phyloP scores from a whole-genome alignment of 2,888 invertebrate genomes.

The Cosmia pyralina region DNA sequence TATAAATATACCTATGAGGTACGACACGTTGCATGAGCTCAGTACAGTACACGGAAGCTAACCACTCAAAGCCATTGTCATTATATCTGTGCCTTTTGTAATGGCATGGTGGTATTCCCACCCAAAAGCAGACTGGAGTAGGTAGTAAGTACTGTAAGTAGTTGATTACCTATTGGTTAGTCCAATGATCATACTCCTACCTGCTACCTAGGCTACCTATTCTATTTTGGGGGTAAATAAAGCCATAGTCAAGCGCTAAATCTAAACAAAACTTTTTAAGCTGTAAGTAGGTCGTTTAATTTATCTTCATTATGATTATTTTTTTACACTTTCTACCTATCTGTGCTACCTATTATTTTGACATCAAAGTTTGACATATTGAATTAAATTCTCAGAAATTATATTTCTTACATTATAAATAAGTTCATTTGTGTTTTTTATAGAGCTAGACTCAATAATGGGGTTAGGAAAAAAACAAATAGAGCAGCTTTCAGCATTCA shows the following conservation, averaged over 20 bases:
- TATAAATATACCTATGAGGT: not conserved
- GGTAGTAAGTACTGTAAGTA: too few species aligned
- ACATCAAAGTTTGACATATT: slow-evolving; percentile 30
- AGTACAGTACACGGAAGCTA: too few species aligned
- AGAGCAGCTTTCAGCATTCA: slow-evolving; percentile 85
- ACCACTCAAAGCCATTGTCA: too few species aligned
- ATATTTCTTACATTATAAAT: not conserved
- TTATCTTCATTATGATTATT: not conserved
- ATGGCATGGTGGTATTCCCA: not conserved
- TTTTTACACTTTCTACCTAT: not conserved
- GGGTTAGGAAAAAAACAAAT: slow-evolving; percentile 90
- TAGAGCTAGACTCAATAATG: slow-evolving; percentile 59
- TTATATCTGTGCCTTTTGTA: too few species aligned
- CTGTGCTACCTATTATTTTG: not conserved
- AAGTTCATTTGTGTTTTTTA: not conserved
- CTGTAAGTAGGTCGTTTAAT: not conserved
- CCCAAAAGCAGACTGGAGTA: not conserved
- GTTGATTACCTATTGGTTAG: not conserved
- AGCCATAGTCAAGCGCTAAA: not conserved
- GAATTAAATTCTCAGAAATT: not conserved
- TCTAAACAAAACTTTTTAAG: slow-evolving; percentile 10
- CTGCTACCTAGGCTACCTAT: too few species aligned
- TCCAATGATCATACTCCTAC: not conserved
- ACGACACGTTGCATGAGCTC: too few species aligned
- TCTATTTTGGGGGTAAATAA: not conserved